Evolutionary conservation across 2,113 vertebrate genomes (phyloP), one percentile per base, ranked within the genome.

Genomic region (Cheilinus undulatus): DNA sequence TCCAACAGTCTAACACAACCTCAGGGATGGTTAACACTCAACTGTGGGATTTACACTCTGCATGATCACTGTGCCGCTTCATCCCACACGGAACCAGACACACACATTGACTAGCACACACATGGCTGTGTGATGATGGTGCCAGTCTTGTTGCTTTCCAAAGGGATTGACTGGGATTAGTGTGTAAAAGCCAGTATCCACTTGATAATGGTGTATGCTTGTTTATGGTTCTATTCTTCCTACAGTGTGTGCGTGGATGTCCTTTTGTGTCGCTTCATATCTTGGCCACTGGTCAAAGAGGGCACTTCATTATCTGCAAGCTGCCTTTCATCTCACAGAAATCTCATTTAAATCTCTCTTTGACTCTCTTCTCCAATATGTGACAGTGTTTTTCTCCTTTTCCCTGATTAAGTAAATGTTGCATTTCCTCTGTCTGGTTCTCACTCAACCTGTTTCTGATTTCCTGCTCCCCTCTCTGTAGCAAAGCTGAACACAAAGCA

Each of bases 1-100:
- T 86, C 51, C 68, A 74, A 85, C 69, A 76, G 76, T 80, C 76
- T 73, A 86, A 81, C 76, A 80, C 59, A 76, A 88, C 80, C 56
- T 70, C 48, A 3, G 87, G 80, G 84, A 88, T 69, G 69, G 80
- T 85, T 83, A 78, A 84, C 69, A 71, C 63, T 71, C 79, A 58
- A 71, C 58, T 76, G 34, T 30, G 61, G 83, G 87, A 91, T 82
- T 86, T 76, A 82, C 76, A 85, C 69, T 64, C 58, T 78, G 72
- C 69, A 80, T 66, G 80, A 86, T 82, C 78, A 70, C 63, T 62
- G 52, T 83, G 71, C 54, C 22, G 32, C 63, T 71, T 62, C 49
- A 58, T 50, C 59, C 28, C 56, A 63, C 69, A 42, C 63, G 46
- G 20, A 43, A 56, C 69, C 36, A 46, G 23, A 56, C 20, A 46